A percentile compares a stretch with the other conserved stretches of the same genome.
phyloP scores from a whole-genome alignment of 1,140 invertebrate species.

The Drosophila virilis region DNA sequence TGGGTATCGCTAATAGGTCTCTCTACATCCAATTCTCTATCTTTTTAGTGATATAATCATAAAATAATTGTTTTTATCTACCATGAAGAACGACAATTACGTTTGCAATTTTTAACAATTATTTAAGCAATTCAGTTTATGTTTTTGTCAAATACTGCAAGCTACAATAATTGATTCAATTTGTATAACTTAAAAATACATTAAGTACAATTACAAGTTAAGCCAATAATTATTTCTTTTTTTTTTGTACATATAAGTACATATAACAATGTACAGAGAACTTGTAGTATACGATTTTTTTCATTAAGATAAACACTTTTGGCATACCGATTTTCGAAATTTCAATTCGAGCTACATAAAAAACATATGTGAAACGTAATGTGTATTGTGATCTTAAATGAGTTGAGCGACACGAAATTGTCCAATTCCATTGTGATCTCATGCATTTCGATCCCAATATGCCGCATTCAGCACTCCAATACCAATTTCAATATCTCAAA shows the following conservation, averaged over 20 bases:
- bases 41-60: slow-evolving; percentile 24
- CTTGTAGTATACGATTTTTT: slow-evolving; percentile 72
- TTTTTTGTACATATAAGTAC: slow-evolving; percentile 32
- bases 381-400: slow-evolving; percentile 61
- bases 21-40: slow-evolving; percentile 36
- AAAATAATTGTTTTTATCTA: slow-evolving; percentile 50
- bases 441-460: slow-evolving; percentile 51
- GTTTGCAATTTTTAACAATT: slow-evolving; percentile 82
- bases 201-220: slow-evolving; percentile 36
- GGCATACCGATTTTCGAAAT: slow-evolving; percentile 73
- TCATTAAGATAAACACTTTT: slow-evolving; percentile 83
- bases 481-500: slow-evolving; percentile 34
- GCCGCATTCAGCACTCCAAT: slow-evolving; percentile 27
- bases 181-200: slow-evolving; percentile 55
- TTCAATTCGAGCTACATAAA: slow-evolving; percentile 29
- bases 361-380: slow-evolving; percentile 33
- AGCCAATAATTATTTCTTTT: slow-evolving; percentile 39
- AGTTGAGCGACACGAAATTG: slow-evolving; percentile 35
- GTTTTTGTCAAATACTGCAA: slow-evolving; percentile 73
- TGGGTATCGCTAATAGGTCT: slow-evolving; percentile 72
- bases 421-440: slow-evolving; percentile 36
- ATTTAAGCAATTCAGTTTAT: slow-evolving; percentile 81
- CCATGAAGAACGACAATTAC: slow-evolving; percentile 61
- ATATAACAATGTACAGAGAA: slow-evolving; percentile 46
- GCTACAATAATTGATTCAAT: slow-evolving; percentile 75